Percentiles rank a stretch among this genome's conserved stretches.
phyloP scores from a whole-genome alignment of 2,888 invertebrate genomes.

The Aproaerema taeniolella region DNA sequence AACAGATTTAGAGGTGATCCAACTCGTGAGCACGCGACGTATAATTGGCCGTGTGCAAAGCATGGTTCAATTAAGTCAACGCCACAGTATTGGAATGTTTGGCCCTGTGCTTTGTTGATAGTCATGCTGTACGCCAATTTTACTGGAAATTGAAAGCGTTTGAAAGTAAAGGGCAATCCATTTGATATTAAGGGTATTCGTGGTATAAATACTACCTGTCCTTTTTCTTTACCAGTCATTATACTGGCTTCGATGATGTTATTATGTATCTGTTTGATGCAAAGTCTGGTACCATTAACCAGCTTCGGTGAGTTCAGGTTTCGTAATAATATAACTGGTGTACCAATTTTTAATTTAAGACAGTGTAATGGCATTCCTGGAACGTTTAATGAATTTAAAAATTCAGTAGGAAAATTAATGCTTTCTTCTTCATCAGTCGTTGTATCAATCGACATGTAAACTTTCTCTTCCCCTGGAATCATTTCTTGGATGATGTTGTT shows the following conservation, averaged over 20 bases:
- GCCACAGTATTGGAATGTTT: background rate
- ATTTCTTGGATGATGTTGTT: conserved; percentile 10
- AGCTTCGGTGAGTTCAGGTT: conserved; percentile 19
- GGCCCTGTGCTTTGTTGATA: background rate
- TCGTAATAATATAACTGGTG: conserved; percentile 18
- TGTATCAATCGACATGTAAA: conserved; percentile 16
- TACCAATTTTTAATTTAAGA: conserved; percentile 18
- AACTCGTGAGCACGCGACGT: background rate
- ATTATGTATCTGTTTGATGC: conserved; percentile 16
- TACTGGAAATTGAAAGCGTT: conserved; percentile 12
- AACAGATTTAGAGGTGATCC: background rate
- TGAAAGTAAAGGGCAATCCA: conserved; percentile 10
- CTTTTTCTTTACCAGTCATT: conserved; percentile 4
- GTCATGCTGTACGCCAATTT: background rate
- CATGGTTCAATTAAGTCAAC: background rate
- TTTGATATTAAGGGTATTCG: conserved; percentile 12
- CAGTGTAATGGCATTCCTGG: conserved; percentile 16
- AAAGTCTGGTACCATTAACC: conserved; percentile 18
- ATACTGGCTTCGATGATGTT: conserved; percentile 5
- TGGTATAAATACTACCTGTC: conserved; percentile 9
- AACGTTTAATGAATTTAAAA: conserved; percentile 19
- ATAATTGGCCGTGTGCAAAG: conserved; percentile 1
- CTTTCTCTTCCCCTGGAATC: conserved; percentile 11
- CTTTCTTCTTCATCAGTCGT: conserved; percentile 16
- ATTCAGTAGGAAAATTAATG: conserved; percentile 18